Percentiles rank a stretch among this genome's conserved stretches.
Evolutionary conservation across 2,113 vertebrate species (phyloP).

Genomic region (Anoura caudifer): DNA sequence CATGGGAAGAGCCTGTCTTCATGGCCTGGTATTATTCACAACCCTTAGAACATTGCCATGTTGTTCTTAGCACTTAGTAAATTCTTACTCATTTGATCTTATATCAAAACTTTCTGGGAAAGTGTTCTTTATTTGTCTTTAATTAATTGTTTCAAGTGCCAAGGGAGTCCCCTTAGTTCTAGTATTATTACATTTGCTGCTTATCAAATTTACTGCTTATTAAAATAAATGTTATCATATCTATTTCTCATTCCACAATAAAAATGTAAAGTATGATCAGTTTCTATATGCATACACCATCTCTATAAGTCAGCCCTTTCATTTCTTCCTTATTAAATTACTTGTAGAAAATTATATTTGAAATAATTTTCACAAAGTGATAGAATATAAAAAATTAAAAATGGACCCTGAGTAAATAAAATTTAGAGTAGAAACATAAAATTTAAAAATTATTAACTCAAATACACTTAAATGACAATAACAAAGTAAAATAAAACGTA

Average conservation of each 20-base stretch:
- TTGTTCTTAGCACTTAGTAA: neutral
- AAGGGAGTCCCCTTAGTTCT: neutral
- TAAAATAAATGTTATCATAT: neutral
- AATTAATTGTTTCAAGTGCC: neutral
- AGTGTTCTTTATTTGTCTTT: conserved; percentile 15
- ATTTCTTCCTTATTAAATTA: neutral
- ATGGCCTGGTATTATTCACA: neutral
- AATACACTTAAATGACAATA: neutral
- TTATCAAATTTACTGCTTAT: neutral
- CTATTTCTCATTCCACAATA: neutral
- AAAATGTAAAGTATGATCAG: neutral
- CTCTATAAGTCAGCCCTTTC: neutral
- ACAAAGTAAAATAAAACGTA: neutral
- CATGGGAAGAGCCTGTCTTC: neutral
- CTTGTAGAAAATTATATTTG: neutral
- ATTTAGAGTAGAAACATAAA: neutral
- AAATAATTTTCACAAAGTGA: neutral
- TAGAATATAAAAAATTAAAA: neutral
- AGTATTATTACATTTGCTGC: conserved; percentile 15
- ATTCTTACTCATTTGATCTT: neutral
- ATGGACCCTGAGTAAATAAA: neutral
- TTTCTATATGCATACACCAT: neutral
- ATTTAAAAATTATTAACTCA: neutral
- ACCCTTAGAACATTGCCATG: neutral
- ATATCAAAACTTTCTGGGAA: neutral